Conservation (phyloP, 2,113 vertebrate genomes). For the Rhynchomys soricoides region DNA sequence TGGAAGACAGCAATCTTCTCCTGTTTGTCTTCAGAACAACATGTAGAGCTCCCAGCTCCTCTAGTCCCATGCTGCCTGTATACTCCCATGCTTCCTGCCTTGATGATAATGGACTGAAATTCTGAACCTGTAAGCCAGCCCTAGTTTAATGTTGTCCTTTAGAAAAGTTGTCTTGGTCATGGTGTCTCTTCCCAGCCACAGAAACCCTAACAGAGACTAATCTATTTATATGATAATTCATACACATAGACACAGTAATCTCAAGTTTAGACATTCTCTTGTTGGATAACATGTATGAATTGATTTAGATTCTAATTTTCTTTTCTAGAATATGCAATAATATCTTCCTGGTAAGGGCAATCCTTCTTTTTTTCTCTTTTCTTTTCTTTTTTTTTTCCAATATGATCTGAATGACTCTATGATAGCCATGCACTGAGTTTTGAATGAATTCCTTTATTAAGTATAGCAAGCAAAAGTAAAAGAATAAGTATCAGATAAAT, state of each 20-base stretch:
- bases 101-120: no score
- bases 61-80: no score
- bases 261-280: neutral
- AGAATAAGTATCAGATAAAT: neutral
- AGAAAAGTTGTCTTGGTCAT: no score
- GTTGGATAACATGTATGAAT: neutral
- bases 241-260: neutral
- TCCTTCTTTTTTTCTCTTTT: neutral
- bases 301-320: neutral
- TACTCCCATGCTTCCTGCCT: no score
- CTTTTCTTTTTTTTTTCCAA: neutral
- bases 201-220: neutral
- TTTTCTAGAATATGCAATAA: neutral
- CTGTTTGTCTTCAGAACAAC: no score
- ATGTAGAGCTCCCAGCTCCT: no score
- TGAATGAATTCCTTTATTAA: neutral
- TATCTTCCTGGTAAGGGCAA: neutral
- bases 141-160: no score
- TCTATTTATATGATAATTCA: neutral
- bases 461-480: neutral
- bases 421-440: neutral
- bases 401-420: neutral
- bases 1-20: no score
- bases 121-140: no score
- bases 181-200: no score